Evolutionary conservation across 2,888 invertebrate genomes (phyloP).

Genomic region (Pheosia tremula): DNA sequence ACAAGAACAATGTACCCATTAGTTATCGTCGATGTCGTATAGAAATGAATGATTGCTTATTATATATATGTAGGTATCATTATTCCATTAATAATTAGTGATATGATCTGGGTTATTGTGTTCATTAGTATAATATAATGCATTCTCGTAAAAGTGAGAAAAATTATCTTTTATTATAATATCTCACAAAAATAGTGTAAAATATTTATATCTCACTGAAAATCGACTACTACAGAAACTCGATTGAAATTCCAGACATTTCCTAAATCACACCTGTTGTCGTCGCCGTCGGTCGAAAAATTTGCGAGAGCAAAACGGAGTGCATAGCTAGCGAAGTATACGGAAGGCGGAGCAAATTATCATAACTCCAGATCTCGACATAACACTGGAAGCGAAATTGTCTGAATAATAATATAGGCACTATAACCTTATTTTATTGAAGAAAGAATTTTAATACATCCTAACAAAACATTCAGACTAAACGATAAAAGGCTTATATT

Average conservation of each 20-base stretch:
- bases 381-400: background rate
- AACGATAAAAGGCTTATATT: background rate
- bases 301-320: background rate
- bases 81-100: background rate
- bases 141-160: too few relatives aligned
- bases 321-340: background rate
- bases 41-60: conserved; percentile 12
- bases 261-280: background rate
- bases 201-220: too few relatives aligned
- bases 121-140: background rate
- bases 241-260: background rate
- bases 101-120: background rate
- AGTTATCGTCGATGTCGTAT: conserved; percentile 7
- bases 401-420: background rate
- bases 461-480: background rate
- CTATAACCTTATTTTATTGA: too few relatives aligned
- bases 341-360: background rate
- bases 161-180: too few relatives aligned
- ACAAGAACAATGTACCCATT: conserved; percentile 30
- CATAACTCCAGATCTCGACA: background rate
- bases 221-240: background rate
- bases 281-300: background rate
- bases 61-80: conserved; percentile 15
- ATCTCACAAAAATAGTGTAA: too few relatives aligned
- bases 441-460: background rate